These are phyloP conservation scores for Anser brachyrhynchus DNA, from an alignment of 2,113 vertebrate species.

Conservation along the genomic window DNA sequence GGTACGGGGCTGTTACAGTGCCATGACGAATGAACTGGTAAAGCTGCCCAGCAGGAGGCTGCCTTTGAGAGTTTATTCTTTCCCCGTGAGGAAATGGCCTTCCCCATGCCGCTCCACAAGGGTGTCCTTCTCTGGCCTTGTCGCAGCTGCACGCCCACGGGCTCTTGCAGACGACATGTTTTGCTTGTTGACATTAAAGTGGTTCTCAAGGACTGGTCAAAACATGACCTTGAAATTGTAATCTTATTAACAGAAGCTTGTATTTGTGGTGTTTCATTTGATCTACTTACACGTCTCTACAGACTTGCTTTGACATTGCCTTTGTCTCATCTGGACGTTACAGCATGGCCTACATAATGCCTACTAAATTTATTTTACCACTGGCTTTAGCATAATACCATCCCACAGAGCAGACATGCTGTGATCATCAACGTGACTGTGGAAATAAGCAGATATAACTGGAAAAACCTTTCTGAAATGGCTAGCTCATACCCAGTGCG, in stretches of 20 bases:
- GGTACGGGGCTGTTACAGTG: background rate
- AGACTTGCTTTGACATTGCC: background rate
- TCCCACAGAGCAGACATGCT: background rate
- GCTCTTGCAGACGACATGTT: background rate
- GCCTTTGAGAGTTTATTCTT: background rate
- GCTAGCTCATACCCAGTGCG: fast-evolving
- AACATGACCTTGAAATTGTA: background rate
- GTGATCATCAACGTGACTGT: fast-evolving
- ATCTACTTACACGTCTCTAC: background rate
- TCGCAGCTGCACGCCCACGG: fast-evolving
- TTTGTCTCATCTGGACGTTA: background rate
- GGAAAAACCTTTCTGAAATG: background rate
- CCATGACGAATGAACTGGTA: background rate
- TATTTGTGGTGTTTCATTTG: background rate
- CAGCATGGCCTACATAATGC: background rate
- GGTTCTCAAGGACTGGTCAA: background rate
- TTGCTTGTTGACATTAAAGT: background rate
- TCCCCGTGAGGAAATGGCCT: background rate
- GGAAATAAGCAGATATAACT: background rate
- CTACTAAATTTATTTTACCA: background rate
- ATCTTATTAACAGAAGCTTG: slow-evolving; percentile 36
- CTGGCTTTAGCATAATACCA: background rate
- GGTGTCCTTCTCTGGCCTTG: background rate
- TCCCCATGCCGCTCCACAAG: background rate
- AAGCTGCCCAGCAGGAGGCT: fast-evolving